These are phyloP conservation scores for Fopius arisanus DNA, from an alignment of 1,140 invertebrate genomes.

Conservation along the genomic window DNA sequence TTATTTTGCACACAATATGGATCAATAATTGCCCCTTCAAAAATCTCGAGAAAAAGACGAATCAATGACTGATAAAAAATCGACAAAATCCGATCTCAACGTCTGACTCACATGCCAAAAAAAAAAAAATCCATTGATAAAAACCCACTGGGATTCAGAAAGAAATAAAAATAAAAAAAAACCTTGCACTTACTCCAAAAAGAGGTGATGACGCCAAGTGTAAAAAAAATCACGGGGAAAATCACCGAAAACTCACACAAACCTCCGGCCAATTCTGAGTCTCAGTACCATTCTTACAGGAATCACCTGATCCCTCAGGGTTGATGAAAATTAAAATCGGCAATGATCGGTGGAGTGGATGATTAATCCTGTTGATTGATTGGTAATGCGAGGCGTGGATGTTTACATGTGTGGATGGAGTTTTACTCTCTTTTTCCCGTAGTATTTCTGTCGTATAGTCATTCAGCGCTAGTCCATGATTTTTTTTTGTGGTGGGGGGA, in stretches of 20 bases:
- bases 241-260: background rate
- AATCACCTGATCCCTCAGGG: background rate
- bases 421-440: constrained; percentile 7
- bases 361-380: background rate
- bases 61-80: background rate
- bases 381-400: background rate
- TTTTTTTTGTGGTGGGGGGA: too few relatives aligned
- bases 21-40: background rate
- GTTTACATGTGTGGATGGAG: constrained; percentile 1
- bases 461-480: background rate
- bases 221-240: background rate
- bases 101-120: background rate
- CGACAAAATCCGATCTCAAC: background rate
- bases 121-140: background rate
- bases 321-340: background rate
- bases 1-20: too few relatives aligned
- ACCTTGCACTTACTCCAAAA: background rate
- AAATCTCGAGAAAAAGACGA: background rate
- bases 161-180: background rate
- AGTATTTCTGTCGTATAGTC: background rate
- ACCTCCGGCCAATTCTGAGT: background rate
- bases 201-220: background rate
- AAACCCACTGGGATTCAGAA: background rate
- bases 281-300: background rate
- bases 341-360: background rate